These are phyloP conservation scores for Augochlora pura DNA, from an alignment of 1,140 invertebrate species.

Conservation along the genomic window DNA sequence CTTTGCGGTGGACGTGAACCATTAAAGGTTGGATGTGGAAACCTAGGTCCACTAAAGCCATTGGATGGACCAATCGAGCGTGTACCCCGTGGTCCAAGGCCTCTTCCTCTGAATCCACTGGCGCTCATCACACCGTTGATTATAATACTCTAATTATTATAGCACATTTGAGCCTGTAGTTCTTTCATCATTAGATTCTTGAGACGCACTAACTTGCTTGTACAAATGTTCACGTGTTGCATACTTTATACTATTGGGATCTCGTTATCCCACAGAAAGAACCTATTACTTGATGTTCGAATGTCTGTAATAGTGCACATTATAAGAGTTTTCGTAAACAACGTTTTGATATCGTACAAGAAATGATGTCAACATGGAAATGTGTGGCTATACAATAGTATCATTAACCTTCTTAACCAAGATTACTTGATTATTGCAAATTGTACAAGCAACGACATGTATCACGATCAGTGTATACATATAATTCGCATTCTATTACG, in stretches of 20 bases:
- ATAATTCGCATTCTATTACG: background rate
- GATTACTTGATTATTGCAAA: background rate
- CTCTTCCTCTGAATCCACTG: slow-evolving; percentile 64
- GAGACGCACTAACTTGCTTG: background rate
- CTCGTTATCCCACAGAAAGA: background rate
- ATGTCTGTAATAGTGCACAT: background rate
- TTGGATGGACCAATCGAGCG: slow-evolving; percentile 48
- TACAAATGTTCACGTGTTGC: slow-evolving; percentile 6
- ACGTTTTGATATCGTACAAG: background rate
- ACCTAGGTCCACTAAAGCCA: slow-evolving; percentile 37
- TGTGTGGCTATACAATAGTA: background rate
- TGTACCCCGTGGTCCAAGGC: slow-evolving; percentile 61
- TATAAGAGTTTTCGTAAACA: background rate
- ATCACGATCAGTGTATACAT: background rate
- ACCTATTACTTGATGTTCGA: background rate
- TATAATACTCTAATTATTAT: slow-evolving; percentile 17
- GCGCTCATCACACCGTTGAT: slow-evolving; percentile 66
- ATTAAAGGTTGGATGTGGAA: slow-evolving; percentile 47
- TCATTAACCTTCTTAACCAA: background rate
- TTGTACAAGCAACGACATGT: background rate
- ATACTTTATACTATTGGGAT: slow-evolving; percentile 16
- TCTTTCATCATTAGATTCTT: background rate
- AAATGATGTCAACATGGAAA: background rate
- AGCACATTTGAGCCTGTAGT: slow-evolving; percentile 8
- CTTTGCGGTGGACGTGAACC: slow-evolving; percentile 22